Conservation (phyloP, 2,888 invertebrate genomes). For the Phytoseiulus persimilis region DNA sequence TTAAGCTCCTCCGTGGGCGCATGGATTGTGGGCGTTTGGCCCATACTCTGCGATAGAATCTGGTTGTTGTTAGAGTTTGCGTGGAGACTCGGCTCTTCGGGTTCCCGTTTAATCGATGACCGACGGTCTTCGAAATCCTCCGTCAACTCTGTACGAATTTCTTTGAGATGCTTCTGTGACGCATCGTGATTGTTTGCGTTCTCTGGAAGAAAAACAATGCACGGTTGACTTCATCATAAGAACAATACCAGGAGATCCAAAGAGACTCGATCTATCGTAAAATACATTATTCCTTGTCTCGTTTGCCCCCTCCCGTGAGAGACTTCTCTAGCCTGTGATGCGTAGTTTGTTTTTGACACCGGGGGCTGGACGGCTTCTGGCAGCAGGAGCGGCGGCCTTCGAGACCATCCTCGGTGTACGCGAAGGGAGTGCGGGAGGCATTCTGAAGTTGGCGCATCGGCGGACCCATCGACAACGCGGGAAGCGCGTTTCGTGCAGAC, state of each 20-base stretch:
- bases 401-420: no score
- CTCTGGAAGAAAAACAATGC: not conserved
- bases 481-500: no score
- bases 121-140: constrained; percentile 31
- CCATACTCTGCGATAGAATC: not conserved
- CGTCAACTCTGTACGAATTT: constrained; percentile 15
- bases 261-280: no score
- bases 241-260: not conserved
- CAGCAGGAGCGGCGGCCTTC: no score
- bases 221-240: not conserved
- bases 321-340: no score
- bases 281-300: no score
- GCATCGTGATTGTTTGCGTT: constrained; percentile 13
- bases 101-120: constrained; percentile 21
- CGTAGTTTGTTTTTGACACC: no score
- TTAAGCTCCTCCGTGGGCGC: not conserved
- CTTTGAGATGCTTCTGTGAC: not conserved
- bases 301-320: no score
- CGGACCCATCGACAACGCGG: no score
- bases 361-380: no score
- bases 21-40: not conserved
- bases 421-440: no score
- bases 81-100: not conserved
- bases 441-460: no score
- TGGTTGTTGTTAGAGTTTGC: not conserved